Base-by-base conservation (phyloP, 2,888 invertebrate species). In the Tenodera sinensis region DNA sequence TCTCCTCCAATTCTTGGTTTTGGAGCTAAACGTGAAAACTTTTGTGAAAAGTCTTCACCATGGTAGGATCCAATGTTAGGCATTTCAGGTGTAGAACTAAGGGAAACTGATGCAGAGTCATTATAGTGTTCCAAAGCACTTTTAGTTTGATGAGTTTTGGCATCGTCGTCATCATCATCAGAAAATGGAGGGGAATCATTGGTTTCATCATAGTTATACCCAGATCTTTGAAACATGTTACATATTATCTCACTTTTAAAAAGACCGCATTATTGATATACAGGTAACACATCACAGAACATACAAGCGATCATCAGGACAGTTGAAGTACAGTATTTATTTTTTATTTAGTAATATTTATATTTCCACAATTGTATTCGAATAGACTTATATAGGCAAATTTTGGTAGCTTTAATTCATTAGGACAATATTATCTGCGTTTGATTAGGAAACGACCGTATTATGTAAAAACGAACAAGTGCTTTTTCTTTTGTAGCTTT, bases 1-100 rank as follows among this genome's bases (percentile, higher is more conserved):
- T 91, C 91, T 27, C 90, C 90, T 25, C 85, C 54, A 71, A 71
- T 71, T 87, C 89, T 88, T 83, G n/a, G 47, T 34, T 8, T 27
- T 28, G 28, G 30, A 34, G 54, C 34, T 47, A 20, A 0, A 86
- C 3, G 9, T n/a, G 14, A n/a, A 20, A 2, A n/a, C 27, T 47
- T 9, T 54, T 28, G 47, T 8, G n/a, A 54, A 42, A 42, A 12
- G 12, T 25, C 6, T 81, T 25, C 30, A 30, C 27, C 9, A 20
- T 28, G 28, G 15, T 88, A 12, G 42, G 42, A 12, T 12, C 42
- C n/a, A 28, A 30, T 9, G 20, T 84, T 83, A 6, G 83, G 1
- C 27, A 7, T 83, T 71, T 27, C 28, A 20, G 89, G 89, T 42
- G 89, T 89, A 28, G 90, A 83, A 47, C 54, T 34, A 15, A 83